Base-by-base conservation (phyloP, 2,113 vertebrate genomes). In the Gadus chalcogrammus region DNA sequence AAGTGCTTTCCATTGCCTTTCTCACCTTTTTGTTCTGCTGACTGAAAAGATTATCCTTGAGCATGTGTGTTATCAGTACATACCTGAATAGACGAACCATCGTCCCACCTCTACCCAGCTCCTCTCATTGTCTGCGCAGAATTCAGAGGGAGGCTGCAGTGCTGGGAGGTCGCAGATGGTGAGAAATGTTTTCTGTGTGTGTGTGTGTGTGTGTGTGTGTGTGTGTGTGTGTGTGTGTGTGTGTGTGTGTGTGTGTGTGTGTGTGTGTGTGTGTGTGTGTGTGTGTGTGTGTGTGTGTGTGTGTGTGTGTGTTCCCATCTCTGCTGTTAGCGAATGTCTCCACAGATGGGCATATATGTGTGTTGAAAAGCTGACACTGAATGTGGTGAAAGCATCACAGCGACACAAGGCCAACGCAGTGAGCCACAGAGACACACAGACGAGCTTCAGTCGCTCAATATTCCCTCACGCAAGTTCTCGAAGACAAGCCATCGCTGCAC, bases 151-250 rank as follows among this genome's bases (percentile, higher is more conserved):
- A 85, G 81, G 82, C 82, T 83, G 82, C 83, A 75, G 84, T 87
- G 81, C 73, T 75, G 80, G 73, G 79, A 86, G 88, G 89, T 89
- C 87, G 82, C 83, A 87, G 82, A 90, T 85, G 84, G 88, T 86
- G 82, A 87, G 84, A 87, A 83, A 83, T 88, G 87, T 86, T 80
- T 59, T 59, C 17, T 59, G 17, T 48, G 42, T 48, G 42, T 48
- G 5, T n/a, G n/a, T n/a, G n/a, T n/a, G n/a, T n/a, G n/a, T n/a
- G n/a, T n/a, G n/a, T n/a, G n/a, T n/a, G n/a, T n/a, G n/a, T n/a
- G n/a, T n/a, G n/a, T 48, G 42, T 48, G 6, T 13, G 42, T 48
- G 42, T 48, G 42, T 48, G 42, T 48, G 42, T 48, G 42, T 48
- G 42, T 12, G 42, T 48, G 42, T 48, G 42, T 48, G 42, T 48